A percentile compares a stretch with the other conserved stretches of the same genome.
Evolutionary conservation across 2,113 vertebrate species (phyloP).

Genomic region (Alethe diademata): DNA sequence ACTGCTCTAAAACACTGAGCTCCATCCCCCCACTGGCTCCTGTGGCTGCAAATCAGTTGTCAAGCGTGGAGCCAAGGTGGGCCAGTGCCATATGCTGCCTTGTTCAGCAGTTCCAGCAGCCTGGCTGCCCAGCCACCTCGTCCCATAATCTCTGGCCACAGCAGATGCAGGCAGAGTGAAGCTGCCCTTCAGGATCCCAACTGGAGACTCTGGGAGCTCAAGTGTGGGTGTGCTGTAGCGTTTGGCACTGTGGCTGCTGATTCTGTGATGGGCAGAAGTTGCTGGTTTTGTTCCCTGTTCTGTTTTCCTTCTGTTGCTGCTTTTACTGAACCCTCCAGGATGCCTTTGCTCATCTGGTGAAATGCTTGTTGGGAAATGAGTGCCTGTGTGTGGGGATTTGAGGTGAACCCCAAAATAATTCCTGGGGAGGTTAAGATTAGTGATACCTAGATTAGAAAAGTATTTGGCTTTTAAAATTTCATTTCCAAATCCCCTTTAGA

Average conservation of each 20-base stretch:
- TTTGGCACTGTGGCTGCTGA: not conserved
- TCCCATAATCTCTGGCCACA: not conserved
- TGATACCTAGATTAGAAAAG: not conserved
- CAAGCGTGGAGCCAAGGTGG: not conserved
- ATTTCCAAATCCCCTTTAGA: not conserved
- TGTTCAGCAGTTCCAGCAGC: not conserved
- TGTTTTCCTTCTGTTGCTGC: not conserved
- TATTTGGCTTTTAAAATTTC: not conserved
- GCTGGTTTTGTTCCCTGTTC: too few relatives aligned
- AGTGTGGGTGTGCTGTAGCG: not conserved
- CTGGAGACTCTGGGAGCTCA: not conserved
- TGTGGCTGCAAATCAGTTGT: not conserved
- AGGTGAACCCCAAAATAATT: not conserved
- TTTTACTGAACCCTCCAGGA: not conserved
- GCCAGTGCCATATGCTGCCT: not conserved
- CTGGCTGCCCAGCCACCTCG: not conserved
- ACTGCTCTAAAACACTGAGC: not conserved
- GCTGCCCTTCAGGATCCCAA: not conserved
- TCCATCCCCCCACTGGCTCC: not conserved
- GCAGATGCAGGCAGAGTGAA: not conserved
- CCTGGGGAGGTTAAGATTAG: not conserved
- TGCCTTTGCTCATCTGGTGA: not conserved
- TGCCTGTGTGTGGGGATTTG: not conserved
- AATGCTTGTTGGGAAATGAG: not conserved
- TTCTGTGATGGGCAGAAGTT: not conserved